phyloP scores from a whole-genome alignment of 2,797 vertebrate genomes.

The Hydrocynus forskahlii region DNA sequence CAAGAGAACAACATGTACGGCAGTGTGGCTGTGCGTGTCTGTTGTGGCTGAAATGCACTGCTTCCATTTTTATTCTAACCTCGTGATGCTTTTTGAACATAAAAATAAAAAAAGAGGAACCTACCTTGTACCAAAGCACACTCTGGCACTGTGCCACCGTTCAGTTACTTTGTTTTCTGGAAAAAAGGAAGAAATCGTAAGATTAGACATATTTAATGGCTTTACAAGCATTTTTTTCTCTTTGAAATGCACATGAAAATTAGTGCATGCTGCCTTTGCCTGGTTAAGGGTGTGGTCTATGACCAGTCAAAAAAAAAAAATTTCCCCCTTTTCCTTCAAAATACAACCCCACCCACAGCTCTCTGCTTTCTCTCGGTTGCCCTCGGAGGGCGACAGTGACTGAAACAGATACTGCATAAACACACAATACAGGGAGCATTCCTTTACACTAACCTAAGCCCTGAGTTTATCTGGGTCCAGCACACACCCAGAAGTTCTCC shows the following conservation, averaged over 20 bases:
- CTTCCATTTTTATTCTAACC: not conserved
- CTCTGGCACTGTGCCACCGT: constrained; percentile 64
- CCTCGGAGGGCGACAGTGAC: constrained; percentile 55
- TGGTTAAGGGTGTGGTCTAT: constrained; percentile 11
- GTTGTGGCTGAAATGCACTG: not conserved
- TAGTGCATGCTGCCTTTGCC: not conserved
- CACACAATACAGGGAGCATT: constrained; percentile 31
- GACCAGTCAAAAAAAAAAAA: constrained; percentile 5
- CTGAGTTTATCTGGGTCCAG: constrained; percentile 7
- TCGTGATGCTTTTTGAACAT: not conserved
- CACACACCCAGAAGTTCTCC: constrained; percentile 31
- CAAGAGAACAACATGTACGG: not conserved
- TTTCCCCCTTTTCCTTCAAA: constrained; percentile 44
- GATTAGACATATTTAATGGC: not conserved
- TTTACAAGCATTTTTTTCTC: not conserved
- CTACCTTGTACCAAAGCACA: constrained; percentile 76
- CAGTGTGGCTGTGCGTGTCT: not conserved
- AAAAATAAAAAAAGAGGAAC: constrained; percentile 32
- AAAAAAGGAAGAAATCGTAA: constrained; percentile 43
- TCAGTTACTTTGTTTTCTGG: constrained; percentile 70
- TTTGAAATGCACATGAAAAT: not conserved
- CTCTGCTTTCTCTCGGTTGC: constrained; percentile 44
- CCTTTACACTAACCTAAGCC: constrained; percentile 27
- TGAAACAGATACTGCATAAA: constrained; percentile 37
- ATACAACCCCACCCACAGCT: constrained; percentile 42